Base-by-base conservation (phyloP, 2,888 invertebrate genomes). In the Drosophila dives region DNA sequence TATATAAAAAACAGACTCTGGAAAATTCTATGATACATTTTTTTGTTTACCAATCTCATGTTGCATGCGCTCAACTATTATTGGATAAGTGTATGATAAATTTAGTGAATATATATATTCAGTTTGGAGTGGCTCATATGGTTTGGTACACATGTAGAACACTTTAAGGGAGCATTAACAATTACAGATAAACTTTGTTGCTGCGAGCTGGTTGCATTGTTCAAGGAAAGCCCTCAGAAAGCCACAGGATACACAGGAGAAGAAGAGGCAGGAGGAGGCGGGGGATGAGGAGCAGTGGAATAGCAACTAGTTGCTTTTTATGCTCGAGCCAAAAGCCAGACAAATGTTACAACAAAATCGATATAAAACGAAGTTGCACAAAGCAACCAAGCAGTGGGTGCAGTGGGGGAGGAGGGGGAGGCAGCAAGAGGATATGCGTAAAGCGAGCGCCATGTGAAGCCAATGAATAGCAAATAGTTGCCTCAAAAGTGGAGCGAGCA, bases 381-480 rank as follows among this genome's bases (percentile, higher is more conserved):
- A 71, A 62, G 17, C 6, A 40, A 38, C 26, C 29, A 23, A 36
- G 45, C 2, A 23, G 15, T 45, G 45, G 45, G 1, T 45, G 45
- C 23, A 45, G 4, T 8, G 23, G 20, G 7, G 15, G 12, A 8
- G 8, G 7, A 1, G 5, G 4, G 34, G 17, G 33, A 2, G 10
- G 23, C 12, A 40, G 48, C 40, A n/a, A 34, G 56, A 11, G 23
- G 56, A 62, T 23, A 33, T 72, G 67, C 68, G 68, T 81, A 62
- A 62, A 63, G 69, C 60, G 48, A 80, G 62, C 66, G 70, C 59
- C 73, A 83, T 83, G 80, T 68, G 84, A 85, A 90, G 90, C 85
- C 85, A 85, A 85, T 85, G 86, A 85, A 85, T 90, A 90, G 75
- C 90, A 85, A 82, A 87, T 63, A 81, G 77, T 75, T 71, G 62